Base-by-base conservation (phyloP, 2,113 vertebrate species). In the Amazona guildingii region DNA sequence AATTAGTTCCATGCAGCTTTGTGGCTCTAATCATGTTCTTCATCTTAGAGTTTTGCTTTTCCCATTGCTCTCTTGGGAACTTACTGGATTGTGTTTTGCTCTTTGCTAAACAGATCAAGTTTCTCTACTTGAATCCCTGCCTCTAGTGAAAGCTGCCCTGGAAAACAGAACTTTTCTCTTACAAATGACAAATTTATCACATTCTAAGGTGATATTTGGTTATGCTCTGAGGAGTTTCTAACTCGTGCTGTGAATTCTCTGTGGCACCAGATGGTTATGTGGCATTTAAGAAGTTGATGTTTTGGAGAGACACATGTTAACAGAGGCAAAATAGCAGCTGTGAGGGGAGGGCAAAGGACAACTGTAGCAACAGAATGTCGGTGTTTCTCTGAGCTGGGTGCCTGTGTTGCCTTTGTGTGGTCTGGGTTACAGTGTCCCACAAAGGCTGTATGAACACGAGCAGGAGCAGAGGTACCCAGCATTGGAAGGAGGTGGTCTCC, bases 391-490 rank as follows among this genome's bases (percentile, higher is more conserved):
- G 37, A 86, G 55, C 63, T 0, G 3, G 11, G 8, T 44, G 21
- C 23, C 31, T 74, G 17, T 2, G 0, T 59, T 51, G 37, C 17
- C 20, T 67, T n/a, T 78, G 31, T 46, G 57, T 4, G n/a, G 11
- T 87, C 74, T 90, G 55, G 3, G 33, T 72, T 73, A 9, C 49
- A 62, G 0, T 24, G 25, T 33, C 82, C n/a, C 63, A 8, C 23
- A 48, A 43, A 57, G n/a, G 20, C 46, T 1, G 0, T 3, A 27
- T 67, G 78, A 57, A 33, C 5, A 3, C 0, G 0, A 35, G 78
- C 25, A 25, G 51, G 59, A 57, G 68, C 73, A 33, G 52, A 28
- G 41, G 23, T 27, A 6, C 13, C 31, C 11, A 0, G 6, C 4
- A 4, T 35, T 16, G 7, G 25, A 27, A 29, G 11, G 28, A 48